Evolutionary conservation across 2,888 invertebrate species (phyloP), one percentile per base, ranked within the genome.

Genomic region (Suillia variegata): DNA sequence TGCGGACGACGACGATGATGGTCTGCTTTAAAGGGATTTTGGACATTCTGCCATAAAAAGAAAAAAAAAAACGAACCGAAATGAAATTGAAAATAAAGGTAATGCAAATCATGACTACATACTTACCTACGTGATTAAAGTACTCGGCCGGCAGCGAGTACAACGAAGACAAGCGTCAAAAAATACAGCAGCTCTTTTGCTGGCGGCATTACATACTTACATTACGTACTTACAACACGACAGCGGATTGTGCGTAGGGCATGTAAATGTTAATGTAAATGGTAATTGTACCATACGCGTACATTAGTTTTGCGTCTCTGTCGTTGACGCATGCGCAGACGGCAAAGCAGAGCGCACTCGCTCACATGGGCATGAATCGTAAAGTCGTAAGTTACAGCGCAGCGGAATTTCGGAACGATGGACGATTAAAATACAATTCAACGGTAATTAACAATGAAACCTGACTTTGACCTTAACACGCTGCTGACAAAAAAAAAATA

Each of bases 401-500:
- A 38, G 5, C 10, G 54, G 45, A 42, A 48, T 55, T 55, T 55
- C 21, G 55, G 31, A 15, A 20, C 33, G 55, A 48, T 55, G 48
- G 33, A n/a, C 26, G 48, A 48, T 59, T 54, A 56, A 55, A 56
- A 6, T 22, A 61, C 61, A 60, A 56, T 54, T 52, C 50, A 63
- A 50, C 56, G 61, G 68, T 67, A 74, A 76, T 77, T 75, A 72
- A 66, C 67, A 67, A 66, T 67, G 69, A 73, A 74, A 70, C 67
- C 68, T 74, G 78, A 75, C 77, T 78, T 75, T 72, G 72, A 72
- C 72, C 72, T 72, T 72, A 73, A 72, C 72, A 75, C 71, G 70
- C 63, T 3, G 45, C 18, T 45, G 45, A 4, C 45, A 17, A 45
- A 45, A 45, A 45, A 5, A 8, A 5, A 17, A n/a, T 13, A 38